Evolutionary conservation across 2,888 invertebrate species (phyloP).

Genomic region (Sarcophaga variegata): DNA sequence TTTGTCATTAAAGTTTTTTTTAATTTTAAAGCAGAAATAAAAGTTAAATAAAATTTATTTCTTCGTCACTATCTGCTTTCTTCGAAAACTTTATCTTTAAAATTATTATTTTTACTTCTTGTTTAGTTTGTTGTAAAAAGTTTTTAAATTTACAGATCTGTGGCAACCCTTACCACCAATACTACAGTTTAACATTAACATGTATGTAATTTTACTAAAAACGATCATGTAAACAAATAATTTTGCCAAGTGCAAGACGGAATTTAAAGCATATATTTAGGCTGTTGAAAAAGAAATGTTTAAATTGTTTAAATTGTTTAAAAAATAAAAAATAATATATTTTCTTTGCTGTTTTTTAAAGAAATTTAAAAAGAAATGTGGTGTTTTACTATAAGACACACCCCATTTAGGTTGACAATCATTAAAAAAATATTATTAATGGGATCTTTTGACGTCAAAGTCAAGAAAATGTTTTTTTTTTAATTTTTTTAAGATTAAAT

Average conservation of each 20-base stretch:
- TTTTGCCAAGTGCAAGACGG: background rate
- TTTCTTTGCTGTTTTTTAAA: background rate
- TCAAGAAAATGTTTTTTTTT: background rate
- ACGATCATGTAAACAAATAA: background rate
- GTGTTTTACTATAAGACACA: slow-evolving; percentile 33
- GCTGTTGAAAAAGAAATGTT: slow-evolving; percentile 3
- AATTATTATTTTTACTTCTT: too few relatives aligned
- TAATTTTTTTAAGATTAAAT: background rate
- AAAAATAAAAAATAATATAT: background rate
- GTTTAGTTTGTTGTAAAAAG: too few relatives aligned
- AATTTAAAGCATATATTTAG: slow-evolving; percentile 53
- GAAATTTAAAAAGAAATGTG: background rate
- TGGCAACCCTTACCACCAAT: too few relatives aligned
- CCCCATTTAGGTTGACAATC: slow-evolving; percentile 23
- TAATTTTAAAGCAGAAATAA: too few relatives aligned
- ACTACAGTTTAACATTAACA: too few relatives aligned
- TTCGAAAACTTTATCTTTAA: too few relatives aligned
- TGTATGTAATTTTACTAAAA: too few relatives aligned
- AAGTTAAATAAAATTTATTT: too few relatives aligned
- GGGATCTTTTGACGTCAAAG: slow-evolving; percentile 50
- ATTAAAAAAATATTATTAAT: slow-evolving; percentile 5
- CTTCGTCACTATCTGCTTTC: too few relatives aligned
- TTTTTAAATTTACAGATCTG: too few relatives aligned
- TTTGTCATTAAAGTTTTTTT: too few relatives aligned
- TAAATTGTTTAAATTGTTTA: background rate